Base-by-base conservation (phyloP, 1,140 invertebrate species). In the Drosophila littoralis region DNA sequence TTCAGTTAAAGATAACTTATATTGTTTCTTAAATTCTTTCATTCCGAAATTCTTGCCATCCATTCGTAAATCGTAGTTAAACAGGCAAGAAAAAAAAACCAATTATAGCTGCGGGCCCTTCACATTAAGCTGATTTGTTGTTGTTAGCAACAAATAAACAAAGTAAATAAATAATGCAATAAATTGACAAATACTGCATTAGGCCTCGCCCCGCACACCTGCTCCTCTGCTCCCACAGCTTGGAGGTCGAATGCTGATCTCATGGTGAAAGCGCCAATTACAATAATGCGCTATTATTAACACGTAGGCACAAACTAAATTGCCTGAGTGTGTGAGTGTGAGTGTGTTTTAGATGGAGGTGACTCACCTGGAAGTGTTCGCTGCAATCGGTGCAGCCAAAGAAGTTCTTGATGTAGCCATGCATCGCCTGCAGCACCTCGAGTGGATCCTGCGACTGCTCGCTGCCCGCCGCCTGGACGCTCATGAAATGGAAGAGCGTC, bases 341-440 rank as follows among this genome's bases (percentile, higher is more conserved):
- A 10, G 12, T n/a, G 15, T 32, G 13, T 28, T 7, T 32, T 12
- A 36, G 0, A 32, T 7, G 22, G 12, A 33, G 15, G 2, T 76
- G 65, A 90, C 86, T 98, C 71, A 94, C 92, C 83, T 92, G 91
- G 54, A 99, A 99, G 93, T 99, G 97, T 74, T 95, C 90, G 3
- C 96, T 94, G 92, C 99, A 99, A 73, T 98, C 96, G 35, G 94
- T 93, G 92, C 99, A 99, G 5, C 98, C 97, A 93, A 99, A 99
- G 93, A 98, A 99, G 92, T 97, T 88, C 85, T 96, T 96, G 35
- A 99, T 94, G 88, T 98, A 99, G 7, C 95, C 96, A 90, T 96
- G 94, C 93, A 99, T 98, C 1, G 96, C 96, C 75, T 94, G 93
- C 1, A 99, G 92, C 9, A 99, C 95, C 82, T 95, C 94, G 13